A percentile compares a stretch with the other conserved stretches of the same genome.
phyloP scores from a whole-genome alignment of 2,113 vertebrate genomes.

The Natator depressus region DNA sequence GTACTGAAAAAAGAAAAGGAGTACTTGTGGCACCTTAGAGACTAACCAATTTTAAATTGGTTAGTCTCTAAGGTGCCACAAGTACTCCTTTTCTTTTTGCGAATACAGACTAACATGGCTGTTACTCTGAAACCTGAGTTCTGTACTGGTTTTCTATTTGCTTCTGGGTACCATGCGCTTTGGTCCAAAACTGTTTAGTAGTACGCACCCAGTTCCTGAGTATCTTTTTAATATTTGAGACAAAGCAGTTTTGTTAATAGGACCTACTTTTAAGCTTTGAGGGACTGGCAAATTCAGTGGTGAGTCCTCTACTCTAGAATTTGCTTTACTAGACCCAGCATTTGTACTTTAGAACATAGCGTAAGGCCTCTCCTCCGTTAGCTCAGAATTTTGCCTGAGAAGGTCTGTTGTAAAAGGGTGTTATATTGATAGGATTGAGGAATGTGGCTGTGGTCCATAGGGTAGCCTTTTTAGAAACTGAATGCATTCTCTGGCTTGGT shows the following conservation, averaged over 20 bases:
- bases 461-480: not conserved
- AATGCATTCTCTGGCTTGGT: not conserved
- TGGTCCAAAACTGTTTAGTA: not conserved
- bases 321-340: not conserved
- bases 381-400: not conserved
- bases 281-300: not conserved
- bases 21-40: no score
- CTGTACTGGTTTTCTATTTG: not conserved
- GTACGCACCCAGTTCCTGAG: not conserved
- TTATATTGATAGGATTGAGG: not conserved
- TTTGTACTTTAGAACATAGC: not conserved
- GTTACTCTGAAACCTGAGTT: not conserved
- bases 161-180: not conserved
- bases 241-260: not conserved
- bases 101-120: no score
- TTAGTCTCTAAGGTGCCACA: no score
- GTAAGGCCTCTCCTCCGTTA: not conserved
- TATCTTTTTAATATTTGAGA: not conserved
- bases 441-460: not conserved
- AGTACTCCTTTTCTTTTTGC: no score
- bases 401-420: no score
- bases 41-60: no score
- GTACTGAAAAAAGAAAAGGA: not conserved
- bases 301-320: not conserved
- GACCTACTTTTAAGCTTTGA: not conserved